Conservation (phyloP, 1,140 invertebrate species). For the Gryon sp. region DNA sequence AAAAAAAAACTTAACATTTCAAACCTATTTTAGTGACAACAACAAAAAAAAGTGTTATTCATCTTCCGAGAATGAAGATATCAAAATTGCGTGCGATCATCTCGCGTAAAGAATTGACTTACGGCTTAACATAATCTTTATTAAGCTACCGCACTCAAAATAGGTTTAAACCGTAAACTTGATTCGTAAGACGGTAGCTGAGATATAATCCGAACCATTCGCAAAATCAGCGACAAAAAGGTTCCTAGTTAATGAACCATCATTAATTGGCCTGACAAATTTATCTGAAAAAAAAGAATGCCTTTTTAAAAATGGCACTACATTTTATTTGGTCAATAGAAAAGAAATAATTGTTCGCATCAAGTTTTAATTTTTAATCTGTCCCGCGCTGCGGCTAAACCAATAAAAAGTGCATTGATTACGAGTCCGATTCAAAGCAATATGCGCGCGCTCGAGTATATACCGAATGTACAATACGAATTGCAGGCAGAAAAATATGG, state of each 20-base stretch:
- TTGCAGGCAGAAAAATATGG: conserved; percentile 45
- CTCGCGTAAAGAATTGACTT: conserved; percentile 43
- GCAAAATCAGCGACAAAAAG: conserved; percentile 1
- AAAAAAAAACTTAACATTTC: no score
- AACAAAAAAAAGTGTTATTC: no score
- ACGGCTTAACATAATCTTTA: conserved; percentile 48
- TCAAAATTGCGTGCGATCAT: conserved; percentile 29
- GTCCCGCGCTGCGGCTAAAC: conserved; percentile 34
- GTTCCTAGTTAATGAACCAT: conserved; percentile 22
- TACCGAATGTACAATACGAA: conserved; percentile 38
- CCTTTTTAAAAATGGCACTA: conserved; percentile 17
- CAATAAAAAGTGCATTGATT: conserved; percentile 53
- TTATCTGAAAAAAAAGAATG: no score
- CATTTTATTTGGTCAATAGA: conserved; percentile 17
- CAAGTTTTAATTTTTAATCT: conserved; percentile 45
- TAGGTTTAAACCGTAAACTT: conserved; percentile 44
- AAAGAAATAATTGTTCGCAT: conserved; percentile 37
- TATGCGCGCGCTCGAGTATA: conserved; percentile 8
- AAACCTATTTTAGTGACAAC: no score
- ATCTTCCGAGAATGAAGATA: conserved; percentile 30
- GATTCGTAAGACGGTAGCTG: conserved; percentile 21
- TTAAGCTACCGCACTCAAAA: conserved; percentile 51
- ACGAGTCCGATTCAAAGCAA: conserved; percentile 39
- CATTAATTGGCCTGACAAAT: conserved; percentile 12
- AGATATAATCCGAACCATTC: conserved; percentile 28